These are phyloP conservation scores for Meliscaeva auricollis DNA, from an alignment of 2,888 invertebrate genomes.

Conservation along the genomic window DNA sequence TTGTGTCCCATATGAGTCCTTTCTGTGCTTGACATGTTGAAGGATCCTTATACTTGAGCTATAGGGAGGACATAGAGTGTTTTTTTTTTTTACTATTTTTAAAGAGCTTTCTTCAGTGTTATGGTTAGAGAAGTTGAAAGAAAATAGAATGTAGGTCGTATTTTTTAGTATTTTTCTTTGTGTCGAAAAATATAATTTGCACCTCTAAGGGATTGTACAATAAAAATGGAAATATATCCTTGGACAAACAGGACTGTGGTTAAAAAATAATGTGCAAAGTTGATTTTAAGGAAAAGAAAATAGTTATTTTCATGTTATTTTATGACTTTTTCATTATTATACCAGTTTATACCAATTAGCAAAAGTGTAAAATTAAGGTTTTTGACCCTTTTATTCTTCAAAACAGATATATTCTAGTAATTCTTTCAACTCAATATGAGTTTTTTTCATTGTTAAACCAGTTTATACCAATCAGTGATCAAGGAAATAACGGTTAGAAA, in stretches of 20 bases:
- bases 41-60: conserved; percentile 26
- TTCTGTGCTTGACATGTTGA: conserved; percentile 55
- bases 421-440: no score
- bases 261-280: neutral
- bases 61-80: neutral
- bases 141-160: conserved; percentile 48
- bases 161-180: conserved; percentile 28
- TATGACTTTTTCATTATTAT: neutral
- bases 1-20: conserved; percentile 38
- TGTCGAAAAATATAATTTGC: conserved; percentile 47
- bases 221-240: conserved; percentile 18
- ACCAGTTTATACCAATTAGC: neutral
- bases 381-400: no score
- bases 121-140: neutral
- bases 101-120: conserved; percentile 3
- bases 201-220: conserved; percentile 41
- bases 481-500: neutral
- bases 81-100: neutral
- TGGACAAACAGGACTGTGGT: conserved; percentile 33
- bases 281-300: neutral
- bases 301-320: neutral
- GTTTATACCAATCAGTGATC: conserved; percentile 9
- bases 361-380: neutral
- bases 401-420: no score
- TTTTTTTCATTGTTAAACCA: neutral